A percentile compares a stretch with the other conserved stretches of the same genome.
phyloP scores from a whole-genome alignment of 2,888 invertebrate species.

The Tinea trinotella region DNA sequence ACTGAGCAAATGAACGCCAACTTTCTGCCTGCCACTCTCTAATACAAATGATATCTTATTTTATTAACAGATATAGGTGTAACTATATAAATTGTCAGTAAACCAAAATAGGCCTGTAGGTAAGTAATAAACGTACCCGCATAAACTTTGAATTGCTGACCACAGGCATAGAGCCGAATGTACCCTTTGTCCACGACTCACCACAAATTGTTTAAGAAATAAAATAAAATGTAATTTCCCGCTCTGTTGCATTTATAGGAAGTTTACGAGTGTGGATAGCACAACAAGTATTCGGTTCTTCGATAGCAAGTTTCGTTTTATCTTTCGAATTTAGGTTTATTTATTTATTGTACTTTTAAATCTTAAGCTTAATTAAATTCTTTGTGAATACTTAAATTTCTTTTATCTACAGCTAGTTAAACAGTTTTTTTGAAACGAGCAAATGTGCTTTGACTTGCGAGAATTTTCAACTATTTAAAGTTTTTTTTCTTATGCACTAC shows the following conservation, averaged over 20 bases:
- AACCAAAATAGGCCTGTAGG: constrained; percentile 33
- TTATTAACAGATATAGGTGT: too few relatives aligned
- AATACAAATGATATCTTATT: too few relatives aligned
- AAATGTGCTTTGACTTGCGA: too few relatives aligned
- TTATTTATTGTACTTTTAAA: background rate
- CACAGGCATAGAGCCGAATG: constrained; percentile 60
- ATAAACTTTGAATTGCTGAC: constrained; percentile 71
- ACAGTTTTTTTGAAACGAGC: too few relatives aligned
- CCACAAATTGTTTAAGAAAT: constrained; percentile 70
- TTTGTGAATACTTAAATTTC: background rate
- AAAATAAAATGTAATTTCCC: constrained; percentile 69
- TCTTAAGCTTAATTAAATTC: constrained; percentile 13
- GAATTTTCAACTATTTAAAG: too few relatives aligned
- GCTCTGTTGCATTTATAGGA: constrained; percentile 50
- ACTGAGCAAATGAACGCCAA: too few relatives aligned
- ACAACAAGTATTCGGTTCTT: constrained; percentile 7
- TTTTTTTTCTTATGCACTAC: background rate
- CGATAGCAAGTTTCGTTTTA: constrained; percentile 11
- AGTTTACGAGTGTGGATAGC: constrained; percentile 52
- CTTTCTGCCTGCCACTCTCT: too few relatives aligned
- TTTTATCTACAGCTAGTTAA: background rate
- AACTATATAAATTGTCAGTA: too few relatives aligned
- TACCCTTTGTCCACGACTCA: constrained; percentile 62
- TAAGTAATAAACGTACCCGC: constrained; percentile 66
- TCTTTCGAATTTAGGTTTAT: background rate